Evolutionary conservation across 2,888 invertebrate species (phyloP).

Genomic region (Hyalella azteca): DNA sequence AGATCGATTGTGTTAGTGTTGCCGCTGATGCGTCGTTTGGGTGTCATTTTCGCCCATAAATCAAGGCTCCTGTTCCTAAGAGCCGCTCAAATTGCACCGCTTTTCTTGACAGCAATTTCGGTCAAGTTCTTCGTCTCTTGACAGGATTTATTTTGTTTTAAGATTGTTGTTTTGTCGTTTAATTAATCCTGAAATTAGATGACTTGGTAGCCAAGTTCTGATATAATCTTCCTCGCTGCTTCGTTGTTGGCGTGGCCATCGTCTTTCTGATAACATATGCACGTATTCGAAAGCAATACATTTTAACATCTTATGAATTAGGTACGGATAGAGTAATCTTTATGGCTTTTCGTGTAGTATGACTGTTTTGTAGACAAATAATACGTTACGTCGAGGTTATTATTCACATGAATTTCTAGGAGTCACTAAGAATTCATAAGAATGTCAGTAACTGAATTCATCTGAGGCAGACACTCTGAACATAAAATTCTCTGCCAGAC

Average conservation of each 20-base stretch:
- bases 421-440: too few species aligned
- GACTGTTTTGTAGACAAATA: too few species aligned
- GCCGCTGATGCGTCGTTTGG: background rate
- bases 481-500: too few species aligned
- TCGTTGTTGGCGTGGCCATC: background rate
- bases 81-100: background rate
- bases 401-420: too few species aligned
- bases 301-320: too few species aligned
- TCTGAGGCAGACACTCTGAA: too few species aligned
- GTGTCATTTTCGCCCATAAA: conserved; percentile 17
- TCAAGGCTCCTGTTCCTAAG: background rate
- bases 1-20: background rate
- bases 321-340: too few species aligned
- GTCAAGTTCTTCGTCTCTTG: background rate
- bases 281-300: background rate
- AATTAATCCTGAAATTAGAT: background rate
- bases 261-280: background rate
- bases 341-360: too few species aligned
- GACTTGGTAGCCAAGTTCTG: background rate
- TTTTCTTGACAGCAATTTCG: background rate
- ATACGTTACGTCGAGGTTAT: too few species aligned
- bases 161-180: background rate
- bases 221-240: background rate
- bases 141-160: background rate
- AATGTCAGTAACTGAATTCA: too few species aligned